Percentiles rank a stretch among this genome's conserved stretches.
phyloP scores from a whole-genome alignment of 2,888 invertebrate species.

The Eupithecia tripunctaria region DNA sequence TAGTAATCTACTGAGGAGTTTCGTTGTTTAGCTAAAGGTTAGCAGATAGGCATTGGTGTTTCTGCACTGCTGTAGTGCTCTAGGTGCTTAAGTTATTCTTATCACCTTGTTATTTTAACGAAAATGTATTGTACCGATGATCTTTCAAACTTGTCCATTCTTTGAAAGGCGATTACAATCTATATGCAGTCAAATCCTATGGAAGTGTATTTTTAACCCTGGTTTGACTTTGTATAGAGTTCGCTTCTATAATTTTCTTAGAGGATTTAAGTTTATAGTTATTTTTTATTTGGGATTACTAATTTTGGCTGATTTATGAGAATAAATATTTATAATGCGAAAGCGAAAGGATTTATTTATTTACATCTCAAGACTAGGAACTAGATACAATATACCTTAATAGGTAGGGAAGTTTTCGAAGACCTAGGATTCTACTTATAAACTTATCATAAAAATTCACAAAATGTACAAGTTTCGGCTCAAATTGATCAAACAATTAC shows the following conservation, averaged over 20 bases:
- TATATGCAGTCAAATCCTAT: conserved; percentile 36
- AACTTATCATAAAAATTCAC: neutral
- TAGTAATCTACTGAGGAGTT: conserved; percentile 13
- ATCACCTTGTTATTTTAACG: conserved; percentile 21
- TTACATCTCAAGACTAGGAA: conserved; percentile 38
- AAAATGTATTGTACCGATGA: conserved; percentile 36
- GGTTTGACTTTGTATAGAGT: conserved; percentile 42
- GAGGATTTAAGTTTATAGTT: conserved; percentile 76
- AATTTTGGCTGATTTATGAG: conserved; percentile 80
- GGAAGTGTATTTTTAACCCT: conserved; percentile 37
- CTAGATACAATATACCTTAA: conserved; percentile 32
- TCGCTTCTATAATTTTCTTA: conserved; percentile 60
- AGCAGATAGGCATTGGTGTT: conserved; percentile 12
- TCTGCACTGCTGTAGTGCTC: conserved; percentile 1
- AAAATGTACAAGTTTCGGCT: no score
- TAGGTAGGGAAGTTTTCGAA: neutral
- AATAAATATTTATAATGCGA: conserved; percentile 78
- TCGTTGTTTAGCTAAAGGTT: conserved; percentile 20
- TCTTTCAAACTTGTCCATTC: conserved; percentile 35
- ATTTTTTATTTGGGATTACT: conserved; percentile 77
- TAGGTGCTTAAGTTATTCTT: conserved; percentile 16
- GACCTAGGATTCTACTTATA: neutral
- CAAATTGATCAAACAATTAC: neutral
- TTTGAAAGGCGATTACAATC: conserved; percentile 11
- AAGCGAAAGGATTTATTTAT: conserved; percentile 59